phyloP scores from a whole-genome alignment of 2,797 vertebrate species.

The Eurystomus glaucurus region DNA sequence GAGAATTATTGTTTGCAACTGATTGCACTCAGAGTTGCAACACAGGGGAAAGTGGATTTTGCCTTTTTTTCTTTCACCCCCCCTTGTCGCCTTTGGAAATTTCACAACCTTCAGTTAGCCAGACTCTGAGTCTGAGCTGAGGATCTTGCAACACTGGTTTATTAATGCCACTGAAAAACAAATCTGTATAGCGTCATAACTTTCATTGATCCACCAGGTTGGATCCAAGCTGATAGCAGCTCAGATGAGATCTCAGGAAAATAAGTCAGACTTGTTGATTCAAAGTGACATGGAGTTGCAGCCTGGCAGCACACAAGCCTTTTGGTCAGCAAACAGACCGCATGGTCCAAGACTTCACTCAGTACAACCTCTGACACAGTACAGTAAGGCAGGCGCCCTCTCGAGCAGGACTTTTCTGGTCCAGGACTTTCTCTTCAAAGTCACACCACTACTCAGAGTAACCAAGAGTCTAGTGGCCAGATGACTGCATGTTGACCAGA shows the following conservation, averaged over 20 bases:
- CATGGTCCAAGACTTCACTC: not conserved
- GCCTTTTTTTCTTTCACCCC: not conserved
- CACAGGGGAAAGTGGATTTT: constrained; percentile 31
- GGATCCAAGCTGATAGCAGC: constrained; percentile 26
- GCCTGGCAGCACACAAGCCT: not conserved
- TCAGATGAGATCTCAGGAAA: not conserved
- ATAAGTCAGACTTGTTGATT: not conserved
- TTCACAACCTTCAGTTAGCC: constrained; percentile 62
- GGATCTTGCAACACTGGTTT: constrained; percentile 67
- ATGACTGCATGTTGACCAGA: not conserved
- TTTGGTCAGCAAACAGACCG: not conserved
- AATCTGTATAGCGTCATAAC: constrained; percentile 35
- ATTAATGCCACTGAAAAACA: constrained; percentile 68
- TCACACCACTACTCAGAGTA: not conserved
- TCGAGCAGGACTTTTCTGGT: not conserved
- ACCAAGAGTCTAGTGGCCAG: not conserved
- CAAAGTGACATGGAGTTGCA: not conserved
- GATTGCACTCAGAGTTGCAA: constrained; percentile 69
- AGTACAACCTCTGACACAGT: not conserved
- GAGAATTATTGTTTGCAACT: constrained; percentile 34
- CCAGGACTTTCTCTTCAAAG: not conserved
- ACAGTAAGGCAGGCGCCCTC: not conserved
- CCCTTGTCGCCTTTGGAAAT: constrained; percentile 57
- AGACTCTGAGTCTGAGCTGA: constrained; percentile 52
- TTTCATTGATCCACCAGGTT: constrained; percentile 38